Evolutionary conservation across 2,888 invertebrate genomes (phyloP), one percentile per base, ranked within the genome.

Genomic region (Lordiphosa andalusiaca): DNA sequence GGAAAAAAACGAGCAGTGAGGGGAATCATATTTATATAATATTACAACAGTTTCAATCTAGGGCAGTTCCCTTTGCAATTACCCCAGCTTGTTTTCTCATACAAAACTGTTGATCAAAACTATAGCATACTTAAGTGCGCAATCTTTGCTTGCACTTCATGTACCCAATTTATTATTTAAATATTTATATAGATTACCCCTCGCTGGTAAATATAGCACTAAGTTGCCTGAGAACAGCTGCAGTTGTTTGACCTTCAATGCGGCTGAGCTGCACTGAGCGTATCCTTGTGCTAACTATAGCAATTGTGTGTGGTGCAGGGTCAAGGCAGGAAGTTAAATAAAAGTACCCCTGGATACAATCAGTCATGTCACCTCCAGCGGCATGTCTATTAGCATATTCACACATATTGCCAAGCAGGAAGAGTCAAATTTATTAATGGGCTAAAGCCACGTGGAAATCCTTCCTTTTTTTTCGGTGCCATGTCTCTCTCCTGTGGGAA

Each of bases 391-490:
- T 25, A 25, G 33, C 12, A 36, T 35, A n/a, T 12, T 10, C 25
- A 37, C n/a, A 16, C 6, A 16, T 25, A 1, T 6, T 44, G 30
- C 5, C 1, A 21, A 35, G 30, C 36, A 52, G 41, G 52, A 62
- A 52, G 23, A 46, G 53, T 40, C 46, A 61, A 52, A 61, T 52
- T 37, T 44, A 51, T 52, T 41, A 60, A 47, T 46, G 42, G 37
- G 37, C 10, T 33, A 19, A 12, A 9, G 9, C 7, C 16, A 36
- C 30, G 23, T 23, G 10, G 40, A 25, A 36, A 37, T 47, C 41
- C 51, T 60, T 73, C n/a, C n/a, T 56, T 12, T n/a, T 23, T 21
- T 16, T 36, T 1, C 16, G 16, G 16, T 55, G 48, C n/a, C n/a
- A n/a, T n/a, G n/a, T 9, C 9, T 38, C 30, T 19, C 39, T 56